Percentiles rank a stretch among this genome's conserved stretches.
These are phyloP conservation scores for Karalla daura DNA, from an alignment of 2,797 vertebrate genomes.

Conservation along the genomic window DNA sequence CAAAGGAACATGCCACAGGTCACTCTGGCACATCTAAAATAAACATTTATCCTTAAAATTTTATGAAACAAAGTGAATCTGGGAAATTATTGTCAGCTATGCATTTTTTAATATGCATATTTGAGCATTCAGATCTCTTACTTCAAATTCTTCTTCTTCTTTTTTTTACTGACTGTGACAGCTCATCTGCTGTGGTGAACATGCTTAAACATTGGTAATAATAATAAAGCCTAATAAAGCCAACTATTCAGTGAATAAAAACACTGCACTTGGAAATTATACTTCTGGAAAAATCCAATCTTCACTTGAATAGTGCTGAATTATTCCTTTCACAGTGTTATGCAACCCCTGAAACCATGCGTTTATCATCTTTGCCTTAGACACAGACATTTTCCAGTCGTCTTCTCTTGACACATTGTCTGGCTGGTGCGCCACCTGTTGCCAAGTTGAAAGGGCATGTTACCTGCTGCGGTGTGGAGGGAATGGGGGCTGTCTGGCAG, in stretches of 20 bases:
- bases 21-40: background rate
- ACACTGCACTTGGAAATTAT: too few relatives aligned
- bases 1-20: background rate
- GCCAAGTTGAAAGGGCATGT: conserved; percentile 17
- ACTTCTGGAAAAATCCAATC: too few relatives aligned
- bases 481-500: conserved; percentile 1
- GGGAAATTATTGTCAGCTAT: background rate
- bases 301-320: background rate
- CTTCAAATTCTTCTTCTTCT: background rate
- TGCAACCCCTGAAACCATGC: background rate
- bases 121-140: background rate
- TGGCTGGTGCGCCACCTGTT: conserved; percentile 13
- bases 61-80: background rate
- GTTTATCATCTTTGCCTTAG: background rate
- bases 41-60: background rate
- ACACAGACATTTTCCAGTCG: background rate
- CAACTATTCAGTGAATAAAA: too few relatives aligned
- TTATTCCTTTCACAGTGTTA: background rate
- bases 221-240: background rate
- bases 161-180: background rate
- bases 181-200: background rate
- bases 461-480: conserved; percentile 8
- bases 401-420: background rate
- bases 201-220: background rate
- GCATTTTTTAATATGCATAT: background rate